phyloP scores from a whole-genome alignment of 2,113 vertebrate species.

The Brachyhypopomus gauderio region DNA sequence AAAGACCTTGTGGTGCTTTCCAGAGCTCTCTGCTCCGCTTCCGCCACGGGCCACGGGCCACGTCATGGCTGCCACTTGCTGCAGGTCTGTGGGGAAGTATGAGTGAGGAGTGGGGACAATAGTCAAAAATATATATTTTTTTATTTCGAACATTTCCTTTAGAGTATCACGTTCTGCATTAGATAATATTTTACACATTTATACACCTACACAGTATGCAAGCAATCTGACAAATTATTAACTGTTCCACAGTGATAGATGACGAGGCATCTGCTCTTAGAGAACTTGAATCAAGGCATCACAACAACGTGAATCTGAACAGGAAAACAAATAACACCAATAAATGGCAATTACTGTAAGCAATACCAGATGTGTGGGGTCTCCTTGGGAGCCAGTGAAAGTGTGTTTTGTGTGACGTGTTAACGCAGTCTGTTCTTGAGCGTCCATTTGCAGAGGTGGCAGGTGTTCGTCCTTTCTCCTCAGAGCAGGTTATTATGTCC shows the following conservation, averaged over 20 bases:
- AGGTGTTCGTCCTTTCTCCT: constrained; percentile 78
- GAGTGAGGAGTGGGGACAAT: not conserved
- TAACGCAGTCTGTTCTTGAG: constrained; percentile 50
- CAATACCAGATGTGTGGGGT: constrained; percentile 53
- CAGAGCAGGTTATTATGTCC: constrained; percentile 81
- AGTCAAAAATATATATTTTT: not conserved
- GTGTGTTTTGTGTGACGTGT: constrained; percentile 51
- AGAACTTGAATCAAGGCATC: constrained; percentile 13
- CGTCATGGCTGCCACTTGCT: constrained; percentile 16
- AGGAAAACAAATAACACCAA: constrained; percentile 45
- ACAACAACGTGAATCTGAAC: constrained; percentile 6
- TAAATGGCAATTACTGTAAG: constrained; percentile 51
- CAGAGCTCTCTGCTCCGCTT: constrained; percentile 29
- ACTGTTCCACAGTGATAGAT: constrained; percentile 12
- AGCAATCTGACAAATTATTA: constrained; percentile 7
- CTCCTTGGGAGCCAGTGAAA: constrained; percentile 47
- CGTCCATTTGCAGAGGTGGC: constrained; percentile 70
- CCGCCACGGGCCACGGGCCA: constrained; percentile 38
- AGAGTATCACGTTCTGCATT: no score
- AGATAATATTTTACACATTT: not conserved
- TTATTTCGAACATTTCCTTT: constrained; percentile 9
- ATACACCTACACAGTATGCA: not conserved
- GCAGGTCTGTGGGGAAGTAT: not conserved
- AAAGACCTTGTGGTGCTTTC: constrained; percentile 43
- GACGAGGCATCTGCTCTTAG: constrained; percentile 35